Conservation (phyloP, 1,140 invertebrate species). For the Caerostris darwini region DNA sequence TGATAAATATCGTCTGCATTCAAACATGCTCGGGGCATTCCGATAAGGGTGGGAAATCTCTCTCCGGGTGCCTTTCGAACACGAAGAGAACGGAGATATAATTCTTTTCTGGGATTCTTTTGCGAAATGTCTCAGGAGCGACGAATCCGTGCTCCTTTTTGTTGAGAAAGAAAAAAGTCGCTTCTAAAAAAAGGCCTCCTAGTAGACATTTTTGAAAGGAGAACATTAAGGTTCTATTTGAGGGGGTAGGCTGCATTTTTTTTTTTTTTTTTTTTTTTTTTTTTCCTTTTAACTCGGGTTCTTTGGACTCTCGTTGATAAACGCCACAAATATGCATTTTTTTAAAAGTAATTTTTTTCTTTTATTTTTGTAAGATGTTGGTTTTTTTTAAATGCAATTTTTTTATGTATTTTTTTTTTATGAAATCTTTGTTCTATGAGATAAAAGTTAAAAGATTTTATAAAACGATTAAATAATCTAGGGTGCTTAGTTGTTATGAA, state of each 20-base stretch:
- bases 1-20: conserved; percentile 13
- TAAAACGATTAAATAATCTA: no score
- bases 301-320: no score
- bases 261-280: not conserved
- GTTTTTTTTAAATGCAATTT: no score
- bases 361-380: no score
- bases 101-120: not conserved
- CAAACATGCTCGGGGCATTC: not conserved
- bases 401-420: no score
- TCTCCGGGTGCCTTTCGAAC: not conserved
- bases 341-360: no score
- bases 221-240: not conserved
- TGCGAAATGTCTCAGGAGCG: not conserved
- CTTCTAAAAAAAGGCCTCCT: not conserved
- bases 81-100: not conserved
- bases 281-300: not conserved
- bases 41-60: not conserved
- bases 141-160: not conserved
- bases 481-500: no score
- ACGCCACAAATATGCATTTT: no score
- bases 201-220: not conserved
- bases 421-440: no score
- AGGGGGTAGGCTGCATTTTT: not conserved
- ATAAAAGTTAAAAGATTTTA: no score
- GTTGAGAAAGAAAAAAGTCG: not conserved